Base-by-base conservation (phyloP, 2,888 invertebrate species). In the Torymus tubicola region DNA sequence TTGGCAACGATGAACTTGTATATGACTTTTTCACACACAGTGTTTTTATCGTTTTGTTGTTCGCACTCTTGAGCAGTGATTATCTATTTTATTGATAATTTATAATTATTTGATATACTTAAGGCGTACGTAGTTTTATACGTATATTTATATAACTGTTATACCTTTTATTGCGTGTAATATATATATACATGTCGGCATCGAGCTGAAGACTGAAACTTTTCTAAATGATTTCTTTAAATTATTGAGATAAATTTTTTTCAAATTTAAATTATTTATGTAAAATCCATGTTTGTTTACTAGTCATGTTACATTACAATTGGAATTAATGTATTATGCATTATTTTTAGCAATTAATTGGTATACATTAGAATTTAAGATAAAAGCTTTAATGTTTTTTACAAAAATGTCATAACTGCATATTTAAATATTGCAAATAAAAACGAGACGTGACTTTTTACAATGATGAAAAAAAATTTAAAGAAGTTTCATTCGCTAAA, bases 1-100 rank as follows among this genome's bases (percentile, higher is more conserved):
- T 78, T 72, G 65, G 78, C 71, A 71, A 71, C 67, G 65, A 78
- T 58, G 64, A 73, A 73, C 63, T 64, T 80, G 79, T 80, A 42
- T 42, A 74, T 78, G 18, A 72, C 31, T 78, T 78, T 64, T 57
- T 78, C 68, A 72, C 68, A 74, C 68, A 72, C 68, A 74, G 70
- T 80, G 74, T 74, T 74, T 80, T 24, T 42, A 42, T 42, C 57
- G 68, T 70, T 80, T 74, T 74, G 69, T 80, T 80, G 79, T 80
- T 80, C 58, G 61, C 73, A 73, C 74, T 70, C 64, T 70, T 74
- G 24, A 74, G 16, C 42, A 53, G 74, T 74, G 74, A 80, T 42
- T 42, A 78, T 53, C 65, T 52, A 42, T 42, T 60, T 78, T 70
- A 70, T 67, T 3, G 42, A 67, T 14, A 50, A 74, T 73, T 74